phyloP scores from a whole-genome alignment of 2,888 invertebrate species.

The Idaea biselata region DNA sequence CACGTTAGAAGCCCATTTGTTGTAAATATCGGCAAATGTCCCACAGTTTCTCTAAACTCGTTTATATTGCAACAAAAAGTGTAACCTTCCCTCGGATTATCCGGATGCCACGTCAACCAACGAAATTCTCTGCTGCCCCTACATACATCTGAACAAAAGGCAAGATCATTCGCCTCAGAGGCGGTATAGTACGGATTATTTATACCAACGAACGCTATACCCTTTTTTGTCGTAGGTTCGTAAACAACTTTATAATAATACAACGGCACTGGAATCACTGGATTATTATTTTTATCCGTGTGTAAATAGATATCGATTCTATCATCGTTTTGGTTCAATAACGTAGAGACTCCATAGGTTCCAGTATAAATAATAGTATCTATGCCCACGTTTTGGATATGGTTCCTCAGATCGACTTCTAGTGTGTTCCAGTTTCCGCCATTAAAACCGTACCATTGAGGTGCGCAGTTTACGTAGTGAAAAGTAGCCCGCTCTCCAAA shows the following conservation, averaged over 20 bases:
- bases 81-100: slow-evolving; percentile 72
- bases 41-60: slow-evolving; percentile 73
- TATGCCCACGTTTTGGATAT: slow-evolving; percentile 51
- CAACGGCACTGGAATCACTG: slow-evolving; percentile 66
- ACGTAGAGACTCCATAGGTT: slow-evolving; percentile 77
- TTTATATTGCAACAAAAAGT: slow-evolving; percentile 82
- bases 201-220: slow-evolving; percentile 81
- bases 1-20: slow-evolving; percentile 59
- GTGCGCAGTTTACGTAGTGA: slow-evolving; percentile 84
- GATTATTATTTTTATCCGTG: slow-evolving; percentile 59
- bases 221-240: slow-evolving; percentile 67
- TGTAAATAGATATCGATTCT: slow-evolving; percentile 61
- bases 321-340: slow-evolving; percentile 62
- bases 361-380: slow-evolving; percentile 81
- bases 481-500: slow-evolving; percentile 82
- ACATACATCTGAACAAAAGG: slow-evolving; percentile 75
- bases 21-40: slow-evolving; percentile 75
- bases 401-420: slow-evolving; percentile 68
- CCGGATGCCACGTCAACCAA: slow-evolving; percentile 81
- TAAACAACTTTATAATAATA: slow-evolving; percentile 80
- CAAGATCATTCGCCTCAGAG: slow-evolving; percentile 47
- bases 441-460: slow-evolving; percentile 85
- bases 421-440: slow-evolving; percentile 81
- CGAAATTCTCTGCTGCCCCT: slow-evolving; percentile 68
- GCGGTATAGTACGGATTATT: slow-evolving; percentile 81